phyloP scores from a whole-genome alignment of 2,888 invertebrate genomes.

The Itoplectis maculator region DNA sequence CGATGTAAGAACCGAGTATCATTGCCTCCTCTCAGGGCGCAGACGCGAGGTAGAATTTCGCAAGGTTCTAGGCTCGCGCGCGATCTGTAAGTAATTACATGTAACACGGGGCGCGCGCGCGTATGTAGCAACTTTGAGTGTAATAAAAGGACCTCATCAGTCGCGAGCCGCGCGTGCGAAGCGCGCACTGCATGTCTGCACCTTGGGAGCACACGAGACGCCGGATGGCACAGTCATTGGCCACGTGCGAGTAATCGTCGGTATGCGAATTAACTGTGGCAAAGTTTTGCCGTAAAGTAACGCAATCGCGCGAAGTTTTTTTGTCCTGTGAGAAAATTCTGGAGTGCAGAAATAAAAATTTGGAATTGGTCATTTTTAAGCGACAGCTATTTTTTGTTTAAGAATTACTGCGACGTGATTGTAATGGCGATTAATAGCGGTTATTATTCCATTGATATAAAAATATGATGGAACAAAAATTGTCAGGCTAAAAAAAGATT shows the following conservation, averaged over 20 bases:
- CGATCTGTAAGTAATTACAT: constrained; percentile 61
- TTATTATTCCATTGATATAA: no score
- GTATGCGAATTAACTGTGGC: no score
- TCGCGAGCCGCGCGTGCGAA: constrained; percentile 48
- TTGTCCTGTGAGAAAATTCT: no score
- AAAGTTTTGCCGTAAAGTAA: neutral
- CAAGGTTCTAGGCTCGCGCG: constrained; percentile 38
- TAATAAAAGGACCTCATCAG: constrained; percentile 65
- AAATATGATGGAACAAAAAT: no score
- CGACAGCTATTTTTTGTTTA: no score
- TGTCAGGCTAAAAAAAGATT: no score
- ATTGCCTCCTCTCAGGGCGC: neutral
- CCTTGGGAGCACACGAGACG: constrained; percentile 9
- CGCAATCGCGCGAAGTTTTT: neutral
- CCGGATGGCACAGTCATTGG: neutral
- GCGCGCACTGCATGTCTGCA: constrained; percentile 41
- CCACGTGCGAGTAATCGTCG: no score
- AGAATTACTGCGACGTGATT: no score
- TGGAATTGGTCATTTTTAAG: no score
- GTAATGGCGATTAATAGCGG: no score
- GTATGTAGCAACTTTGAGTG: constrained; percentile 61
- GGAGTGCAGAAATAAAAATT: no score
- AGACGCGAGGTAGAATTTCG: constrained; percentile 39
- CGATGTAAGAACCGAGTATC: neutral
- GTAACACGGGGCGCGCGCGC: constrained; percentile 50